These are phyloP conservation scores for Cygnus buccinator DNA, from an alignment of 2,113 vertebrate genomes.

Conservation along the genomic window DNA sequence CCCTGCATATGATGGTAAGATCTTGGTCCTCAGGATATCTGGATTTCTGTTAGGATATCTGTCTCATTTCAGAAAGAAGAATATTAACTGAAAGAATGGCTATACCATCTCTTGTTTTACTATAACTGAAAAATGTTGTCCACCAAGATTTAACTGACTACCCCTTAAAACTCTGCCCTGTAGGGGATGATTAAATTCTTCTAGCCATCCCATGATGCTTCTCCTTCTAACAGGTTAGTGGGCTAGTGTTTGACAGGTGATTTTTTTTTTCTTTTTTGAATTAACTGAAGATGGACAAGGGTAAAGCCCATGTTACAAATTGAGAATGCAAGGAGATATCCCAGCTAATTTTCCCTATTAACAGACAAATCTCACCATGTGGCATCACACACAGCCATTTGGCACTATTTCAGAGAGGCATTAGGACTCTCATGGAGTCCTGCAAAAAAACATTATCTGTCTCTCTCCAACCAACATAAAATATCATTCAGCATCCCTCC, in stretches of 20 bases:
- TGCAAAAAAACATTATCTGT: neutral
- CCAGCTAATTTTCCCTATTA: neutral
- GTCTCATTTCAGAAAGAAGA: neutral
- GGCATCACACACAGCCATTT: neutral
- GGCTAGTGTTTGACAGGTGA: neutral
- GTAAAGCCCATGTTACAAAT: neutral
- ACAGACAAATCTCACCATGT: neutral
- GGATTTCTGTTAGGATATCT: neutral
- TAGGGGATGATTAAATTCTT: neutral
- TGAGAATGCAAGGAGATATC: neutral
- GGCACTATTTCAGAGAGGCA: neutral
- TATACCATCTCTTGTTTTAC: neutral
- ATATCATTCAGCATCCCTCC: neutral
- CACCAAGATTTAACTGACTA: neutral
- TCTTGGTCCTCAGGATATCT: neutral
- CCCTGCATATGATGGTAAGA: neutral
- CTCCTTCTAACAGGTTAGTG: neutral
- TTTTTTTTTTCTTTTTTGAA: neutral
- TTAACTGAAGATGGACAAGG: neutral
- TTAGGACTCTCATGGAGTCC: neutral
- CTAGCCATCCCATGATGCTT: rapidly evolving
- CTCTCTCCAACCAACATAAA: neutral
- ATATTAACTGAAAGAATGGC: neutral
- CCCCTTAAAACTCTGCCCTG: neutral
- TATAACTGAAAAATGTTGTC: neutral